Evolutionary conservation across 92 coral and sea anemone species (phyloP), one percentile per base, ranked within the genome.

Genomic region (Palythoa heliodiscus): DNA sequence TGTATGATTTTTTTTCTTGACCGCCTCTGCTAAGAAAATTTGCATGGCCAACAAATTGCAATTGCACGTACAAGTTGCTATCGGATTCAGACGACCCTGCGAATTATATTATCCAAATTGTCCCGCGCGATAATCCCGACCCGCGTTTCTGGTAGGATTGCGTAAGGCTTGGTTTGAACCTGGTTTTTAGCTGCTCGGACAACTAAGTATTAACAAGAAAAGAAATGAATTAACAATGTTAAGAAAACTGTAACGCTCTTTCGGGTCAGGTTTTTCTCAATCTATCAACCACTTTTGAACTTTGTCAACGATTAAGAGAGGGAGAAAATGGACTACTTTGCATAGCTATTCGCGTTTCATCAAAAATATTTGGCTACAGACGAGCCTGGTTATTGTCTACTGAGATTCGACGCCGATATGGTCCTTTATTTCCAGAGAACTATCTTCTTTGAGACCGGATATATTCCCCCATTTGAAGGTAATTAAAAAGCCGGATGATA

Each of bases 381-480:
- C 40, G 22, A 13, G 58, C 17, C 84, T 80, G 84, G 74, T 48
- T 7, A 80, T 12, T 80, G 61, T 67, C 43, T 52, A 22, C 35
- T 29, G 35, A 29, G 23, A 40, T 10, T 12, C 79, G 66, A 24
- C 77, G 9, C 79, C 15, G 79, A 25, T 75, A 75, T 24, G 43
- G 29, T 76, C 48, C 25, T 50, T 70, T 29, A 48, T 35, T 43
- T 70, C 39, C 84, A 79, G 35, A 63, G 84, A 20, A 50, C 37
- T 79, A 79, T 79, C 71, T 79, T 35, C 84, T 61, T 64, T 79
- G 72, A 79, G 53, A 79, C 84, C 84, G 84, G 84, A 79, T 63
- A 63, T 79, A 79, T 79, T 78, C 68, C 3, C 72, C 54, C 84
- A 67, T 64, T 80, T 80, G 84, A 80, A 35, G 60, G 73, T 68